Conservation (phyloP, 2,113 vertebrate genomes). For the Bos taurus region DNA sequence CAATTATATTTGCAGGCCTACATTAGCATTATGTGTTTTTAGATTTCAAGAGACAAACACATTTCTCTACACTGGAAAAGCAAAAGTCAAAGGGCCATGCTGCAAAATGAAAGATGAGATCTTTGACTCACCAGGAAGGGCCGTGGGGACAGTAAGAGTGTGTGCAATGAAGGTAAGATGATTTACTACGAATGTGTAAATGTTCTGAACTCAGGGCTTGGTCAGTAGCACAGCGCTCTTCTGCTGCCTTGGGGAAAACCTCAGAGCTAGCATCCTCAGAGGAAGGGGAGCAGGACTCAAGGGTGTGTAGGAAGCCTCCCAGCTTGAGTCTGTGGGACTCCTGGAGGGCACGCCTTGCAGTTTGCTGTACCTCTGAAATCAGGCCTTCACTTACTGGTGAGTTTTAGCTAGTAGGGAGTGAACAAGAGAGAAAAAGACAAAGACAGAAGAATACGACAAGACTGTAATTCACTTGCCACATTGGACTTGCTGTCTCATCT, state of each 20-base stretch:
- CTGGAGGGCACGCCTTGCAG: accelerated
- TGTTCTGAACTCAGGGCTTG: neutral
- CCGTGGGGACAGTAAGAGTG: accelerated
- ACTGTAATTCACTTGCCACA: no score
- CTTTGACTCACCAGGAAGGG: neutral
- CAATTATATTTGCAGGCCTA: neutral
- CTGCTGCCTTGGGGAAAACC: accelerated
- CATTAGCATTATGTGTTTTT: neutral
- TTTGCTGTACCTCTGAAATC: neutral
- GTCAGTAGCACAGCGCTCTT: neutral
- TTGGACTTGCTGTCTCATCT: neutral
- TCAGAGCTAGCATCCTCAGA: accelerated
- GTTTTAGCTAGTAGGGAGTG: neutral
- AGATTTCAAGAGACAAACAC: no score
- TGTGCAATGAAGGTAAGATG: neutral
- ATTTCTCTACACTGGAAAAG: neutral
- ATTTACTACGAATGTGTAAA: neutral
- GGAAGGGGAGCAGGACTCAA: accelerated
- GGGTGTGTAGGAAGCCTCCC: neutral
- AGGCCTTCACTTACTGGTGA: neutral
- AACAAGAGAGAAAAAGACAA: neutral
- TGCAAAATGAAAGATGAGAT: neutral
- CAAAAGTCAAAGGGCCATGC: neutral
- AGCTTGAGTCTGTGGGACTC: no score
- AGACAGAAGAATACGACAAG: neutral